A percentile compares a stretch with the other conserved stretches of the same genome.
Evolutionary conservation across 2,797 vertebrate species (phyloP).

Genomic region (Caiman crocodilus): DNA sequence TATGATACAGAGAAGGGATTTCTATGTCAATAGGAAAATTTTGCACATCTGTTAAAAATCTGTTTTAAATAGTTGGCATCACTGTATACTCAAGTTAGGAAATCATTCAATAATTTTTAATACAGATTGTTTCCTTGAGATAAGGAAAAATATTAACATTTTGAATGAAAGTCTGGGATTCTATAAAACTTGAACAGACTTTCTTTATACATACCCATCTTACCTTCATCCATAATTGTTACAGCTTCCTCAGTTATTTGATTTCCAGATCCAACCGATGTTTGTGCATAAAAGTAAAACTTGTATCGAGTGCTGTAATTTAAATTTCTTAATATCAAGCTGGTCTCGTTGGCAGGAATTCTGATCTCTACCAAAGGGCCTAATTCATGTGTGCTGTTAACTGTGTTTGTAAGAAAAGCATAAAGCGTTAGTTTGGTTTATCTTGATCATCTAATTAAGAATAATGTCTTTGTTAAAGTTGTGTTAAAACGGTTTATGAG

Average conservation of each 20-base stretch:
- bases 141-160: conserved; percentile 14
- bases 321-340: conserved; percentile 91
- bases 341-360: conserved; percentile 93
- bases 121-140: neutral
- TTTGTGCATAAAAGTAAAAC: conserved; percentile 96
- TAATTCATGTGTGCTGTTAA: conserved; percentile 95
- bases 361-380: conserved; percentile 90
- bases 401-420: conserved; percentile 78
- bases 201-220: conserved; percentile 83
- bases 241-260: conserved; percentile 90
- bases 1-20: neutral
- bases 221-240: conserved; percentile 95
- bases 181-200: neutral
- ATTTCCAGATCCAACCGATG: conserved; percentile 88
- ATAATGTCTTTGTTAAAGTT: neutral
- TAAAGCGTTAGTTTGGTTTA: neutral
- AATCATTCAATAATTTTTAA: neutral
- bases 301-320: conserved; percentile 97
- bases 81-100: neutral
- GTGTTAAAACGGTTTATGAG: neutral
- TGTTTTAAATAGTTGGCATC: neutral
- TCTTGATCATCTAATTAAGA: neutral
- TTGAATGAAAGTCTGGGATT: neutral
- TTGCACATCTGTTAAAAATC: neutral
- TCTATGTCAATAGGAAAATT: neutral